phyloP scores from a whole-genome alignment of 2,888 invertebrate species.

The Tetranychus truncatus region DNA sequence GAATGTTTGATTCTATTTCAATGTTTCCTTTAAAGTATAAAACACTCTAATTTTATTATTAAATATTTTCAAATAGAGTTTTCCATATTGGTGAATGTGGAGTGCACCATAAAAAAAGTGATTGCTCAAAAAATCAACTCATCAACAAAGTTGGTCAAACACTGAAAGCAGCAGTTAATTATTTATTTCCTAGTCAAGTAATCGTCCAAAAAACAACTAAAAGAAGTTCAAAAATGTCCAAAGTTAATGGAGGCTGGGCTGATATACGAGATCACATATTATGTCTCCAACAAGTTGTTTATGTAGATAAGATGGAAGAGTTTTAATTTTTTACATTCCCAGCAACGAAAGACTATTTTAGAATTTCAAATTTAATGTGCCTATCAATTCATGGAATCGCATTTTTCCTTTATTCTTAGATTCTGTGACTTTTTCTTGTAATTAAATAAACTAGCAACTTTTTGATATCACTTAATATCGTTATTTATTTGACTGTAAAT shows the following conservation, averaged over 20 bases:
- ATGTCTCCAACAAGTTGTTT: conserved; percentile 39
- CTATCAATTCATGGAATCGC: no score
- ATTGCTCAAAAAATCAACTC: conserved; percentile 60
- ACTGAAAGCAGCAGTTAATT: conserved; percentile 33
- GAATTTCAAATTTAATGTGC: no score
- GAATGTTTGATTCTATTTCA: no score
- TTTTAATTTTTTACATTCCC: not conserved
- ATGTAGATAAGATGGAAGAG: conserved; percentile 28
- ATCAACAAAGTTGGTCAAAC: conserved; percentile 32
- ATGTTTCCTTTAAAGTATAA: not conserved
- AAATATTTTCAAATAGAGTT: conserved; percentile 41
- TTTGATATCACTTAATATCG: no score
- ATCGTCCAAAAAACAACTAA: conserved; percentile 36
- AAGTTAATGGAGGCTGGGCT: conserved; percentile 96
- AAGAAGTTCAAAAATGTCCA: conserved; percentile 46
- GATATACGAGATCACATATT: conserved; percentile 67
- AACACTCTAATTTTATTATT: not conserved
- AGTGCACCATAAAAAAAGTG: conserved; percentile 64
- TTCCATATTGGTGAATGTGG: conserved; percentile 99
- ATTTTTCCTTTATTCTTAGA: no score
- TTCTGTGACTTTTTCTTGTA: no score
- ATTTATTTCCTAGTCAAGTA: conserved; percentile 37
- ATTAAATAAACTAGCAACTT: no score
- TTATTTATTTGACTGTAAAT: no score
- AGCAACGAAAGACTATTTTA: no score